These are phyloP conservation scores for Ibidorhyncha struthersii DNA, from an alignment of 2,113 vertebrate genomes.

Conservation along the genomic window DNA sequence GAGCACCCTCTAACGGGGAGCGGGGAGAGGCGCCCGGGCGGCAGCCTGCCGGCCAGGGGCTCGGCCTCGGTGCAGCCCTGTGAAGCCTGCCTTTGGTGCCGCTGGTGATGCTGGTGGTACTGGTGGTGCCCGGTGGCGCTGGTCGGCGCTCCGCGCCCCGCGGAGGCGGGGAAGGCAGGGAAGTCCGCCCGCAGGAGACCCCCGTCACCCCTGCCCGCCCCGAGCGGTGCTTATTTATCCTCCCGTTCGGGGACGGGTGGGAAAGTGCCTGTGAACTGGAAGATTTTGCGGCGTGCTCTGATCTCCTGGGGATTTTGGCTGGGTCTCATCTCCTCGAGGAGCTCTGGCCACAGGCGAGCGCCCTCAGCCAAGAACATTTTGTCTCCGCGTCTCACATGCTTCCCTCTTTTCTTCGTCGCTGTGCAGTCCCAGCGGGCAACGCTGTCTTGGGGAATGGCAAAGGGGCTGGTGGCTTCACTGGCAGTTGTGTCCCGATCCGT, in stretches of 20 bases:
- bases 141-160: too few relatives aligned
- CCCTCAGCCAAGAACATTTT: slow-evolving; percentile 3
- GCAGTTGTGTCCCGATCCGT: fast-evolving
- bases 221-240: neutral
- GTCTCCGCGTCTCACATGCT: neutral
- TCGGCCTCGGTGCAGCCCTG: neutral
- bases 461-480: neutral
- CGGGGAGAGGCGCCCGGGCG: neutral
- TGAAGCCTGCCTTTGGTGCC: fast-evolving
- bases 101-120: too few relatives aligned
- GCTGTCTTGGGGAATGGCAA: neutral
- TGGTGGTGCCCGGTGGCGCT: too few relatives aligned
- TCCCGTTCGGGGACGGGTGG: neutral
- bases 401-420: neutral
- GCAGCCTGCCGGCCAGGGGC: too few relatives aligned
- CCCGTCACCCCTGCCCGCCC: neutral
- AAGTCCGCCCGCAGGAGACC: too few relatives aligned
- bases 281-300: neutral
- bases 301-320: slow-evolving; percentile 2
- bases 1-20: neutral
- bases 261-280: neutral
- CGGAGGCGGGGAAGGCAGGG: too few relatives aligned
- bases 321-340: neutral
- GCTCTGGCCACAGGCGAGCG: neutral
- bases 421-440: fast-evolving